These are phyloP conservation scores for Andrena marginata DNA, from an alignment of 2,888 invertebrate species.

Conservation along the genomic window DNA sequence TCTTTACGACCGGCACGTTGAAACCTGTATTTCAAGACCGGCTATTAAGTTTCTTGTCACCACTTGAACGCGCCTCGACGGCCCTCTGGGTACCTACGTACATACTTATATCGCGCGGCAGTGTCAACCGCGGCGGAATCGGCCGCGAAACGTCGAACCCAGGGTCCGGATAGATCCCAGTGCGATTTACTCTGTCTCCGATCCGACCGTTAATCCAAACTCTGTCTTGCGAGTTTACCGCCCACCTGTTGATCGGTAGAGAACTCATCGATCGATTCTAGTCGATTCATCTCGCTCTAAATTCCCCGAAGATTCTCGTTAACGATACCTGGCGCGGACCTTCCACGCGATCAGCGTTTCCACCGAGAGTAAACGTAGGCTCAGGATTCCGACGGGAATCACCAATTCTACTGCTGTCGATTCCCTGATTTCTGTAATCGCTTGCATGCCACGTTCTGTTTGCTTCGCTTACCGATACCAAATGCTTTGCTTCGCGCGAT, in stretches of 20 bases:
- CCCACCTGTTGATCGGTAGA: constrained; percentile 7
- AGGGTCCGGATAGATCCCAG: not conserved
- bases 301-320: not conserved
- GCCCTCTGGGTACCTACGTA: constrained; percentile 19
- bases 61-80: constrained; percentile 51
- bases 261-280: not conserved
- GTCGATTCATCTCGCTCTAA: not conserved
- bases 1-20: constrained; percentile 72
- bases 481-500: constrained; percentile 20
- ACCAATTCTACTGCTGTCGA: not conserved
- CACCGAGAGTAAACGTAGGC: too few species aligned
- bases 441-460: constrained; percentile 21
- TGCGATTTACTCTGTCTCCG: constrained; percentile 2
- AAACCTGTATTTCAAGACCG: constrained; percentile 75
- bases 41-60: constrained; percentile 76
- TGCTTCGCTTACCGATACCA: constrained; percentile 40
- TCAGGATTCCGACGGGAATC: not conserved
- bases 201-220: not conserved
- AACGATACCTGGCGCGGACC: constrained; percentile 2
- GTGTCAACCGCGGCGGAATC: constrained; percentile 47
- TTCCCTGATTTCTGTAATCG: not conserved
- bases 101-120: constrained; percentile 16
- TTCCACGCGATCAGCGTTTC: not conserved
- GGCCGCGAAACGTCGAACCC: constrained; percentile 43
- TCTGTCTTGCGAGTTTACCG: not conserved